Evolutionary conservation across 2,797 vertebrate genomes (phyloP).

Genomic region (Sebastolobus alascanus): DNA sequence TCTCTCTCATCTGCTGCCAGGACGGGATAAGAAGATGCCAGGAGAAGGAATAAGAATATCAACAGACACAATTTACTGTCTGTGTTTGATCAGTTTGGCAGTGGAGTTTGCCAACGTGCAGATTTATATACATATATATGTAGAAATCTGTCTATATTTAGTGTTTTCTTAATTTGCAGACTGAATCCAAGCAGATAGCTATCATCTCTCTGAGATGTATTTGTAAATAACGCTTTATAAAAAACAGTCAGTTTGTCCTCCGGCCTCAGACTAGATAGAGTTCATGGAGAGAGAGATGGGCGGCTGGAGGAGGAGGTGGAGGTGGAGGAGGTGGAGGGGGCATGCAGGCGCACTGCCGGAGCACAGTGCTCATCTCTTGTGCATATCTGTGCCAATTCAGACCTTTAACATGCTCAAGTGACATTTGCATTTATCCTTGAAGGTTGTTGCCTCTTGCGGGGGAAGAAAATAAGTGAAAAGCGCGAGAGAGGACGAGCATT

Average conservation of each 20-base stretch:
- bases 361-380: conserved; percentile 80
- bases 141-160: conserved; percentile 49
- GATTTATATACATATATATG: conserved; percentile 35
- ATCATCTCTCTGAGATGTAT: conserved; percentile 54
- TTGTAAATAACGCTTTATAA: conserved; percentile 29
- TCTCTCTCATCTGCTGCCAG: conserved; percentile 82
- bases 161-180: conserved; percentile 52
- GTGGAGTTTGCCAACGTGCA: conserved; percentile 55
- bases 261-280: conserved; percentile 76
- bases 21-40: conserved; percentile 79
- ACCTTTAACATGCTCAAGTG: conserved; percentile 85
- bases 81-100: conserved; percentile 77
- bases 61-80: conserved; percentile 80
- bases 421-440: conserved; percentile 87
- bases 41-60: conserved; percentile 81
- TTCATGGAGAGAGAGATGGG: conserved; percentile 76
- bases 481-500: conserved; percentile 57
- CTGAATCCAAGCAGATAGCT: conserved; percentile 61
- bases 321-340: conserved; percentile 23
- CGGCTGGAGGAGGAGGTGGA: conserved; percentile 49
- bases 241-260: conserved; percentile 66
- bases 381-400: conserved; percentile 84
- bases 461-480: conserved; percentile 74
- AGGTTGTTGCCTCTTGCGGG: conserved; percentile 78
- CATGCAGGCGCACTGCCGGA: conserved; percentile 63